Conservation (phyloP, 2,888 invertebrate genomes). For the Hyalella azteca region DNA sequence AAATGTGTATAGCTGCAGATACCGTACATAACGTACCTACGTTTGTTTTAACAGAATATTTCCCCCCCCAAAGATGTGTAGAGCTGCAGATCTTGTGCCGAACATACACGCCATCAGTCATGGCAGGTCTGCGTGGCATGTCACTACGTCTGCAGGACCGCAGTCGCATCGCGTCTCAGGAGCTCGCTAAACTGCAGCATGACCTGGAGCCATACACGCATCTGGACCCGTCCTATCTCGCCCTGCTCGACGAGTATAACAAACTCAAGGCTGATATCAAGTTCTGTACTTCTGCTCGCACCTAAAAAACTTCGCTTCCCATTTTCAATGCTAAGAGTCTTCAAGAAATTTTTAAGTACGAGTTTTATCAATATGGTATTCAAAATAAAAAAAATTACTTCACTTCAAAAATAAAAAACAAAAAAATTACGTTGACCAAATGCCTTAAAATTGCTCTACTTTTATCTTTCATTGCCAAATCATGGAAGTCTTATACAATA, state of each 20-base stretch:
- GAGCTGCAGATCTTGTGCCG: constrained; percentile 19
- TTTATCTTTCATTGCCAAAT: too few relatives aligned
- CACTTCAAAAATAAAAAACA: too few relatives aligned
- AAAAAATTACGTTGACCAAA: too few relatives aligned
- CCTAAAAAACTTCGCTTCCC: background rate
- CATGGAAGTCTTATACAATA: too few relatives aligned
- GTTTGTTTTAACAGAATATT: too few relatives aligned
- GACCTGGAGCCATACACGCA: constrained; percentile 16
- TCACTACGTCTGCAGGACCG: background rate
- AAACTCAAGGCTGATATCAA: constrained; percentile 21
- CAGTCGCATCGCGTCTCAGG: background rate
- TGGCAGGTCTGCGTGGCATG: background rate
- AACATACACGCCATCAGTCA: background rate
- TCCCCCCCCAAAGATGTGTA: constrained; percentile 3
- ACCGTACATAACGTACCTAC: too few relatives aligned
- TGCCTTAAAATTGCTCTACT: too few relatives aligned
- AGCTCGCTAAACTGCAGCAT: constrained; percentile 17
- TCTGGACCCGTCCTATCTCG: constrained; percentile 24
- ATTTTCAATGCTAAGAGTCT: too few relatives aligned
- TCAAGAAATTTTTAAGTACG: too few relatives aligned
- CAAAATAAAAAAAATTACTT: too few relatives aligned
- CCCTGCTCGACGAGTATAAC: constrained; percentile 27
- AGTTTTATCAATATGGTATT: too few relatives aligned
- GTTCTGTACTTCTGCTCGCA: background rate
- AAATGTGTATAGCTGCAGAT: too few relatives aligned